A percentile compares a stretch with the other conserved stretches of the same genome.
Conservation (phyloP, 2,797 vertebrate species). For the Heterohyrax brucei region DNA sequence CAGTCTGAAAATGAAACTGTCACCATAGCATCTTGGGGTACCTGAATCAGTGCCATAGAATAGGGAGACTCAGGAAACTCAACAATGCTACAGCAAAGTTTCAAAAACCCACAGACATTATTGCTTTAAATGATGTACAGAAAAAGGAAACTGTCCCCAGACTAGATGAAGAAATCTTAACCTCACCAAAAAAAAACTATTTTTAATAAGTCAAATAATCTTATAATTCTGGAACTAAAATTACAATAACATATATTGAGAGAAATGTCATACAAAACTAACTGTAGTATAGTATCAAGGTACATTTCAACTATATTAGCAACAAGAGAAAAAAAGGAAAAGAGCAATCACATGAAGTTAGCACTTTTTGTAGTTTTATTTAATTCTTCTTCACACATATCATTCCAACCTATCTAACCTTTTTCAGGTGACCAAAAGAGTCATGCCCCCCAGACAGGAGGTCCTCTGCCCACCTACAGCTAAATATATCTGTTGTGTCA, state of each 20-base stretch:
- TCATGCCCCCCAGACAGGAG: not conserved
- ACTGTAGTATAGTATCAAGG: not conserved
- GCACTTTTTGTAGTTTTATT: not conserved
- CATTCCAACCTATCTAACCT: slow-evolving; percentile 35
- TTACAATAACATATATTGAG: not conserved
- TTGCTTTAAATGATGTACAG: not conserved
- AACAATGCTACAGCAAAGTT: not conserved
- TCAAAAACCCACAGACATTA: not conserved
- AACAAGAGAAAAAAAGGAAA: not conserved
- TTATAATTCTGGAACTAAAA: not conserved
- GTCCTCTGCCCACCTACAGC: slow-evolving; percentile 38
- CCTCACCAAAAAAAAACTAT: not conserved
- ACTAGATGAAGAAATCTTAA: not conserved
- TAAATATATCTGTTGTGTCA: slow-evolving; percentile 52
- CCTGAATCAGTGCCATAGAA: not conserved
- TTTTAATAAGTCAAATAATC: not conserved
- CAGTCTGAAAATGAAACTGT: not conserved
- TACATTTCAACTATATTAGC: not conserved
- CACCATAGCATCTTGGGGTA: not conserved
- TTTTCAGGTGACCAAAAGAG: slow-evolving; percentile 3
- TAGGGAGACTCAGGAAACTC: not conserved
- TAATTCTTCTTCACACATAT: slow-evolving; percentile 37
- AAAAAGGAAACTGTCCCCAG: not conserved
- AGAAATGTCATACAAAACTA: not conserved
- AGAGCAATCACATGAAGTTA: not conserved